Percentiles rank a stretch among this genome's conserved stretches.
Conservation (phyloP, 2,113 vertebrate genomes). For the Ochotona curzoniae region DNA sequence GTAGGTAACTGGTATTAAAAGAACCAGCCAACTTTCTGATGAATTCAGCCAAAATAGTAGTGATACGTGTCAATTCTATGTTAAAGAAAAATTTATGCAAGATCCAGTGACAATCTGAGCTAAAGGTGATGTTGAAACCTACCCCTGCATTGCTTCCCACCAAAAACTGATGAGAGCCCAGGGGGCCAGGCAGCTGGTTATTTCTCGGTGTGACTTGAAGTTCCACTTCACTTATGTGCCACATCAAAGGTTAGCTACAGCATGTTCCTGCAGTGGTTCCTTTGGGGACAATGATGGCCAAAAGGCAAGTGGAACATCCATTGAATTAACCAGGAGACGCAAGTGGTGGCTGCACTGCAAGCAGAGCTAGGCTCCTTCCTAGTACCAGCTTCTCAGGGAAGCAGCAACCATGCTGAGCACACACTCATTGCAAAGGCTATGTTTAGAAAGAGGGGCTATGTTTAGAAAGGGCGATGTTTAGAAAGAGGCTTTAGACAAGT, state of each 20-base stretch:
- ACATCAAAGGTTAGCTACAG: background rate
- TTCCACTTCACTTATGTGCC: background rate
- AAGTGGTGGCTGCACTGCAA: background rate
- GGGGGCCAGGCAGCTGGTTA: background rate
- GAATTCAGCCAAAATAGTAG: background rate
- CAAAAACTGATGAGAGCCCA: background rate
- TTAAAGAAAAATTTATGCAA: background rate
- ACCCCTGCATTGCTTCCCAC: background rate
- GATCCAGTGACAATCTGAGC: background rate
- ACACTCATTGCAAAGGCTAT: background rate
- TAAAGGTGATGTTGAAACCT: background rate
- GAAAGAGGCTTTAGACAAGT: background rate
- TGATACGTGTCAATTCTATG: background rate
- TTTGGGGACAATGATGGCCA: background rate
- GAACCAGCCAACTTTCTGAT: background rate
- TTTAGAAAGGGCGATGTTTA: background rate
- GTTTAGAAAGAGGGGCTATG: no score
- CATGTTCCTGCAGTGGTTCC: background rate
- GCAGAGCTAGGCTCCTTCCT: background rate
- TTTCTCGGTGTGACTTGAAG: slow-evolving; percentile 21
- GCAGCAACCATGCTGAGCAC: rapidly evolving
- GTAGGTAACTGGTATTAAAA: background rate
- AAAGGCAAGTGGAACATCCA: background rate
- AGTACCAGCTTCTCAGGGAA: background rate
- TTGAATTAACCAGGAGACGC: rapidly evolving